A percentile compares a stretch with the other conserved stretches of the same genome.
These are phyloP conservation scores for Ctenoplectra terminalis DNA, from an alignment of 1,140 invertebrate genomes.

Conservation along the genomic window DNA sequence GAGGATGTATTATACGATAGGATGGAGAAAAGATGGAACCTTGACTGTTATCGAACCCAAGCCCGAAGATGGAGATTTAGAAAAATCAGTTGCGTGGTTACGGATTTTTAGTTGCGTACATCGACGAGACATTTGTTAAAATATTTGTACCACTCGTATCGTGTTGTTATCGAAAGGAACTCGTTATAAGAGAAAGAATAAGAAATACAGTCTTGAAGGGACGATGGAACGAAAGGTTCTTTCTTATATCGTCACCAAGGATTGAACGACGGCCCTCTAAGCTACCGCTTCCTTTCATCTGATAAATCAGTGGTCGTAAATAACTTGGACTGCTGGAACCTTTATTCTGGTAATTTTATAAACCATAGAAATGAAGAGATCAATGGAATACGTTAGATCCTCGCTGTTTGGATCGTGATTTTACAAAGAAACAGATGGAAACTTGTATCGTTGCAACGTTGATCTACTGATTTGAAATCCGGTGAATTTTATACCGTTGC, in stretches of 20 bases:
- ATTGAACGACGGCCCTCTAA: conserved; percentile 73
- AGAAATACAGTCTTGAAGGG: conserved; percentile 50
- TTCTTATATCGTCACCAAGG: conserved; percentile 73
- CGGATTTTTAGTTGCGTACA: too few relatives aligned
- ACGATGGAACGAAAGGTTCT: conserved; percentile 55
- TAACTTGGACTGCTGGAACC: conserved; percentile 78
- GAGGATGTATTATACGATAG: too few relatives aligned
- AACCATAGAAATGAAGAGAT: conserved; percentile 76
- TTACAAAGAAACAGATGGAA: too few relatives aligned
- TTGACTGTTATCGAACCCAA: too few relatives aligned
- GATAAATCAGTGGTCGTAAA: conserved; percentile 82
- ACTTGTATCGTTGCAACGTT: too few relatives aligned
- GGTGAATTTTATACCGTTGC: too few relatives aligned
- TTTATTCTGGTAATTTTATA: conserved; percentile 61
- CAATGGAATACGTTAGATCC: conserved; percentile 73
- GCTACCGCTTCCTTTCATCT: conserved; percentile 77
- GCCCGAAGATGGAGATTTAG: too few relatives aligned
- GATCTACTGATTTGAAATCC: too few relatives aligned
- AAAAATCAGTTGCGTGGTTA: too few relatives aligned
- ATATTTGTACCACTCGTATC: too few relatives aligned
- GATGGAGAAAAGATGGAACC: too few relatives aligned
- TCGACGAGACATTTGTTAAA: too few relatives aligned
- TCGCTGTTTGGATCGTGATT: conserved; percentile 5
- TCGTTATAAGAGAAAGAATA: conserved; percentile 42
- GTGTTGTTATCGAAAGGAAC: conserved; percentile 12